Evolutionary conservation across 2,797 vertebrate species (phyloP), one percentile per base, ranked within the genome.

Genomic region (Acrocephalus scirpaceus): DNA sequence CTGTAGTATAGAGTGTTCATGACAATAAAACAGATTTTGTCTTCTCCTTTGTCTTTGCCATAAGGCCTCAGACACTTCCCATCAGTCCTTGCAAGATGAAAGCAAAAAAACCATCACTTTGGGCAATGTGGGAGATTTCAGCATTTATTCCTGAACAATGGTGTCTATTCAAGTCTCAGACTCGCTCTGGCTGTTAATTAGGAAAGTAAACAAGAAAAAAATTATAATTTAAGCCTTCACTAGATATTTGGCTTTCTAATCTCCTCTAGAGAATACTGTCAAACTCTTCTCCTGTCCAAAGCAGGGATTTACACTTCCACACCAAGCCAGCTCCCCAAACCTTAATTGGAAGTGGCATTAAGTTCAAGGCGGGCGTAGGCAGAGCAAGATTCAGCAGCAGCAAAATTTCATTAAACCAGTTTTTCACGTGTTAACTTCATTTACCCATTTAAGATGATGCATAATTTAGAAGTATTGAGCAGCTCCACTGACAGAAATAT

Each of bases 181-280:
- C 16, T 75, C 0, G 1, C 62, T 89, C 51, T 34, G 51, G 44
- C 48, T 66, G 48, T 64, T 91, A 90, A 95, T 90, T 79, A 85
- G 67, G 45, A 94, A 88, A 85, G 47, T 29, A 93, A 95, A 86
- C 44, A 84, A 79, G 32, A 66, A 82, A 50, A n/a, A 86, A 83
- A 26, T 2, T 7, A 53, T 44, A 58, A 93, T 93, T 76, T 88
- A 73, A 92, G 60, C 42, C 47, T 82, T 76, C 47, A 17, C 10
- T 71, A 79, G 83, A 62, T 88, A 90, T 79, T 85, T 94, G 77
- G 80, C 86, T 82, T 92, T 76, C 64, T 86, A 60, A 71, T 85
- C 86, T 88, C 51, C 83, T 81, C 86, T 50, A 42, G 83, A 89
- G 71, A 92, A 91, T 8, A 84, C 50, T 30, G 60, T 54, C 73